Conservation (phyloP, 92 coral and sea anemone species). For the Porites divaricata region DNA sequence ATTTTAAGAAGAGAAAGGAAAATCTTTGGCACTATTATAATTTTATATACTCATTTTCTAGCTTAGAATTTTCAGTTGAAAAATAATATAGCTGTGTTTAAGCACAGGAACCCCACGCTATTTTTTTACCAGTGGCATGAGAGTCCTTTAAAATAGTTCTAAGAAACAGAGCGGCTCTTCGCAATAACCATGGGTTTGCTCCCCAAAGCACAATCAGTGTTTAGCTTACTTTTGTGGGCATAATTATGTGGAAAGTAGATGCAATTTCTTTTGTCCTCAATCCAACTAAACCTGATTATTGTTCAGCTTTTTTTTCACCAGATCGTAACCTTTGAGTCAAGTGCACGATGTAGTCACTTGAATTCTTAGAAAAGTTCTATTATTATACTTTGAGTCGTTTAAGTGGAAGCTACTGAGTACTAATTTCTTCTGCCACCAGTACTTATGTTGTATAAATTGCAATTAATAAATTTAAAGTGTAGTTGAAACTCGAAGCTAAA, state of each 20-base stretch:
- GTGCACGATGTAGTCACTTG: background rate
- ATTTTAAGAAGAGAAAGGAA: no score
- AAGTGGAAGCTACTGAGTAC: no score
- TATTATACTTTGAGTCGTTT: no score
- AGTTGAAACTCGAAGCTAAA: no score
- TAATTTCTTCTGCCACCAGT: no score
- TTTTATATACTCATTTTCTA: no score
- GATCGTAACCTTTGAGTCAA: background rate
- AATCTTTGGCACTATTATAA: no score
- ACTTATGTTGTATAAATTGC: no score
- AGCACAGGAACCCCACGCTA: background rate
- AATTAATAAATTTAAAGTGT: no score
- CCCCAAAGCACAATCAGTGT: background rate
- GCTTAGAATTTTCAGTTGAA: no score
- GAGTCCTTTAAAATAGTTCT: background rate
- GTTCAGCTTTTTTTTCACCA: background rate
- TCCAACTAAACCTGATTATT: background rate
- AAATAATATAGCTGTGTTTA: background rate
- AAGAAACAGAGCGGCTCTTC: background rate
- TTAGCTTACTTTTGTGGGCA: background rate
- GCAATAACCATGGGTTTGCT: background rate
- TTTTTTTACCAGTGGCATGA: background rate
- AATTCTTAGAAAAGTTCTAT: background rate
- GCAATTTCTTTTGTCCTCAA: background rate
- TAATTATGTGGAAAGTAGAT: background rate